Evolutionary conservation across 2,113 vertebrate species (phyloP).

Genomic region (Lucifuga dentata): DNA sequence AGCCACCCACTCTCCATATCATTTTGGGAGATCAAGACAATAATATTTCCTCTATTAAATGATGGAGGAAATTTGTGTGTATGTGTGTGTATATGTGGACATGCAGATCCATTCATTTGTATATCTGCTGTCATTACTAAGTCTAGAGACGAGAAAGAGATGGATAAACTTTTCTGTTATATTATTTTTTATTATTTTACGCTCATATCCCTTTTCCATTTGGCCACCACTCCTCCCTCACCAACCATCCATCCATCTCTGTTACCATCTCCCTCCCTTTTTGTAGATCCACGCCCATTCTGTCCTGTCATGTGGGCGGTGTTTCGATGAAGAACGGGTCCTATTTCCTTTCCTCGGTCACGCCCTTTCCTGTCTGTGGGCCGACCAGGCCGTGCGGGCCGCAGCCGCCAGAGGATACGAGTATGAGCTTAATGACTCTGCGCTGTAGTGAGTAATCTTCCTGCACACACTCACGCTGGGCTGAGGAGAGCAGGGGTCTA

Average conservation of each 20-base stretch:
- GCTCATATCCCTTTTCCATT: conserved; percentile 19
- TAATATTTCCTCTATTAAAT: conserved; percentile 57
- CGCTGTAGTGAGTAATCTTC: conserved; percentile 78
- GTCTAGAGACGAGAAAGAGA: conserved; percentile 12
- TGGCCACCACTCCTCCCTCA: not conserved
- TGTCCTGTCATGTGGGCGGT: conserved; percentile 80
- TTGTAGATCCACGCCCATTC: conserved; percentile 80
- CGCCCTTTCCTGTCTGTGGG: conserved; percentile 79
- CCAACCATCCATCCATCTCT: conserved; percentile 13
- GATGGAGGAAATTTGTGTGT: conserved; percentile 12
- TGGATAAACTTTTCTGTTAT: conserved; percentile 30
- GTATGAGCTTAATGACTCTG: conserved; percentile 82
- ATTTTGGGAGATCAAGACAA: conserved; percentile 37
- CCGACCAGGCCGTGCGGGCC: conserved; percentile 74
- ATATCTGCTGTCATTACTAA: conserved; percentile 15
- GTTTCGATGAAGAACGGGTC: conserved; percentile 80
- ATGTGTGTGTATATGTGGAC: conserved; percentile 3
- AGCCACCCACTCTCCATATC: conserved; percentile 49
- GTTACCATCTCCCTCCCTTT: conserved; percentile 26
- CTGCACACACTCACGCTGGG: conserved; percentile 24
- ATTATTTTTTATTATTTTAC: too few species aligned
- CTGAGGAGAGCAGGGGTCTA: conserved; percentile 66
- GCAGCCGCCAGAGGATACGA: conserved; percentile 76
- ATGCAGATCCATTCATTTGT: conserved; percentile 1
- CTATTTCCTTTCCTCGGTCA: conserved; percentile 79